Conservation (phyloP, 2,888 invertebrate species). For the Saturnia japonica region DNA sequence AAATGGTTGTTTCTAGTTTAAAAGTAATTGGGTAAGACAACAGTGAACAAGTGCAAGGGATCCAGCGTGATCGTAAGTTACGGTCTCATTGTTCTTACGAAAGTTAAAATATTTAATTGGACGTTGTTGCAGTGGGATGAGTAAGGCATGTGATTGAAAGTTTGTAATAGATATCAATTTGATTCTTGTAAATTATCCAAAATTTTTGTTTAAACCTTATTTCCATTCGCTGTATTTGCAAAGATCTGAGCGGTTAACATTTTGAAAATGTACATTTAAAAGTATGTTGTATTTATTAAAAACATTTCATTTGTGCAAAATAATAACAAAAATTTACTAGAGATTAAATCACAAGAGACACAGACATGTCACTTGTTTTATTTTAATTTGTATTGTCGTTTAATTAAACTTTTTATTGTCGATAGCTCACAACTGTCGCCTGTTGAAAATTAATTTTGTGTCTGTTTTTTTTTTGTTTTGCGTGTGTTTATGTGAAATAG, state of each 20-base stretch:
- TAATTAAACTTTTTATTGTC: conserved; percentile 22
- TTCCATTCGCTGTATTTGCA: not conserved
- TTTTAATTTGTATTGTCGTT: conserved; percentile 17
- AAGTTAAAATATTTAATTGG: conserved; percentile 37
- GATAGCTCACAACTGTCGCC: conserved; percentile 24
- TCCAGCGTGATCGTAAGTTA: conserved; percentile 34
- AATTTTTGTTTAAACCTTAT: not conserved
- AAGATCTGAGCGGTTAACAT: not conserved
- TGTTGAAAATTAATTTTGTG: not conserved
- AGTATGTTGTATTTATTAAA: not conserved
- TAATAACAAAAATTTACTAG: conserved; percentile 37
- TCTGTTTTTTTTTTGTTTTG: not conserved
- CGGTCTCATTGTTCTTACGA: conserved; percentile 41
- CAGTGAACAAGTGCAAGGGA: conserved; percentile 53
- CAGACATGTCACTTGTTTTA: not conserved
- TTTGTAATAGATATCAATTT: not conserved
- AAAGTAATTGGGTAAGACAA: conserved; percentile 67
- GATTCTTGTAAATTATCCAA: not conserved
- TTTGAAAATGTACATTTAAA: not conserved
- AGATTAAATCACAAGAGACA: conserved; percentile 23
- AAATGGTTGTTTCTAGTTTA: conserved; percentile 77
- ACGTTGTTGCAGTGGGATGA: not conserved
- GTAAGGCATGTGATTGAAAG: not conserved
- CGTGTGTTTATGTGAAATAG: not conserved
- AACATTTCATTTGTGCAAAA: conserved; percentile 22